Base-by-base conservation (phyloP, 1,140 invertebrate genomes). In the Zaprionus gabonicus region DNA sequence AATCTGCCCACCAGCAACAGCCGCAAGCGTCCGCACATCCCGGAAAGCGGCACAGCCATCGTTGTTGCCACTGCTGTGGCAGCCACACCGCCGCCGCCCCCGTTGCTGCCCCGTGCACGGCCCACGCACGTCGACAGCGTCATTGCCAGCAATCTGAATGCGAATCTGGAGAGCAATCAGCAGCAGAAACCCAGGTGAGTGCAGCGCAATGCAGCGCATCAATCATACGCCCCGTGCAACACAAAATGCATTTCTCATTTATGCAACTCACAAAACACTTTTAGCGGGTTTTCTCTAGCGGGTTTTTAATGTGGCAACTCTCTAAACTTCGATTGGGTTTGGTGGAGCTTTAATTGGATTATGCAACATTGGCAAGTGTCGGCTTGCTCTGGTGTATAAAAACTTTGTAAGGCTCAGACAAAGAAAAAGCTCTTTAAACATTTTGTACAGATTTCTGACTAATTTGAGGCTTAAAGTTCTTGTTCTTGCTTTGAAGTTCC, bases 11-110 rank as follows among this genome's bases (percentile, higher is more conserved):
- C 82, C 10, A 77, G 73, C 7, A 86, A 74, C 56, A 91, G 71
- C 55, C 91, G 91, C 67, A 92, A 92, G 76, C 85, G 91, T 17
- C 82, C 91, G 56, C 91, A 92, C 78, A 91, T 91, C 60, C 86
- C 78, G 64, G 87, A 91, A 66, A 82, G 76, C 53, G 49, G 69
- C 17, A 58, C 36, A n/a, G 23, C 58, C 15, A 38, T 4, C 36
- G 36, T 36, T 25, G 25, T 36, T 3, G 4, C 53, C 15, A 2
- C 23, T 10, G 53, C 23, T n/a, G 36, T 34, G 31, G 44, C 44
- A 34, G 31, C 31, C 9, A 34, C 31, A 34, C 31, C 3, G 9
- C 31, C 31, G 36, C 55, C 77, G 44, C 84, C 83, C 53, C 91
- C 73, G 27, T 66, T 78, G 15, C 10, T 83, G 82, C 80, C 81